Base-by-base conservation (phyloP, 2,888 invertebrate genomes). In the Lysandra bellargus region DNA sequence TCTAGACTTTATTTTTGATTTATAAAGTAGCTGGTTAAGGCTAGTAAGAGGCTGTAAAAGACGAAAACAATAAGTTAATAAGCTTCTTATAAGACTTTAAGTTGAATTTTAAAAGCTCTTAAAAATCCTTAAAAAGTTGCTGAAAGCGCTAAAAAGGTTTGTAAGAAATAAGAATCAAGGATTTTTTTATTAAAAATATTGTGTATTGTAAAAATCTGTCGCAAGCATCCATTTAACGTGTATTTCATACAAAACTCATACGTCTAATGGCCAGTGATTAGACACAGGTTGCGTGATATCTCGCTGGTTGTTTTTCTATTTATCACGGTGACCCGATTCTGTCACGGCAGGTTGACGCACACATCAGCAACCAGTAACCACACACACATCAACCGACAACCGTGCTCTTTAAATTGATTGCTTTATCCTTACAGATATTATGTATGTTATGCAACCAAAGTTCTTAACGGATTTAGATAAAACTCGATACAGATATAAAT, bases 301-400 rank as follows among this genome's bases (percentile, higher is more conserved):
- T 81, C 78, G 64, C 80, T 78, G 80, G 82, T 80, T 81, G 82
- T 83, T 81, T 83, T 80, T 83, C 82, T 82, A 82, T 83, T 83
- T 82, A 82, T 83, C 82, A 81, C 80, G 80, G 78, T 83, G 83
- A 83, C 83, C 83, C 80, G 81, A 82, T 81, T 83, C 80, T 79
- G 81, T 83, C 81, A 40, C 60, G 80, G 81, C 82, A 81, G 78
- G 81, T 80, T 79, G 79, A 61, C 75, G 80, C 79, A n/a, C 79
- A 79, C 74, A 73, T 60, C 57, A 72, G 44, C 73, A 74, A 78
- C 64, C 33, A 53, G 33, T 44, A 23, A 23, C 74, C 57, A 5
- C 57, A 40, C 74, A 79, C 53, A n/a, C 40, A 61, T 64, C 40
- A 64, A 44, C 53, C 53, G 23, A 4, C 23, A 37, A 53, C 40